A percentile compares a stretch with the other conserved stretches of the same genome.
phyloP scores from a whole-genome alignment of 1,140 invertebrate genomes.

The Oppia nitens region DNA sequence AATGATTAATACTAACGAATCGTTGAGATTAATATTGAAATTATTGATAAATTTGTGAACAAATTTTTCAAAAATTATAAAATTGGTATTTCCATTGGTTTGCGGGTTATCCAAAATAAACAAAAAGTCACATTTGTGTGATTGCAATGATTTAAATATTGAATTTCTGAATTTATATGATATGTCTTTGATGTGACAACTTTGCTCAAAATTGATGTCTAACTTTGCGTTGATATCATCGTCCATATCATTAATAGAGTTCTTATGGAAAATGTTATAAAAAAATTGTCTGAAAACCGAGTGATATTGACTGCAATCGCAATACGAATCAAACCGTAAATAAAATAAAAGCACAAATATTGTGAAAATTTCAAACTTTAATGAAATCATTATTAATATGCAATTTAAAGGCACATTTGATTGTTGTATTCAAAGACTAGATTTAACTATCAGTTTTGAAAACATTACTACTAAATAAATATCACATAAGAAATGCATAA shows the following conservation, averaged over 20 bases:
- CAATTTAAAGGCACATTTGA: background rate
- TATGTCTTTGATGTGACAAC: too few relatives aligned
- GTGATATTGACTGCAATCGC: background rate
- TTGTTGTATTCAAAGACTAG: background rate
- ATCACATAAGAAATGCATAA: too few relatives aligned
- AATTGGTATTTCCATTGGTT: constrained; percentile 46
- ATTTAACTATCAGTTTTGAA: background rate
- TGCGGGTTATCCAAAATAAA: constrained; percentile 51
- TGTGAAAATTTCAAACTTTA: background rate
- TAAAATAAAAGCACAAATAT: background rate
- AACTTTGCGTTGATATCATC: too few relatives aligned
- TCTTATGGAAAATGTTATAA: too few relatives aligned
- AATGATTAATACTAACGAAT: background rate
- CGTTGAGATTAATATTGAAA: background rate
- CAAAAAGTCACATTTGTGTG: constrained; percentile 37
- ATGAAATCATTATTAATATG: background rate
- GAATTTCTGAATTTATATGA: background rate
- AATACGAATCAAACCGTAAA: background rate
- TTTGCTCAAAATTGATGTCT: too few relatives aligned
- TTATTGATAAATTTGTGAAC: constrained; percentile 29
- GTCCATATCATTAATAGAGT: too few relatives aligned
- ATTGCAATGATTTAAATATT: background rate
- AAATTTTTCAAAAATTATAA: constrained; percentile 48
- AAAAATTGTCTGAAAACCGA: background rate
- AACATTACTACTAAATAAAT: background rate